Evolutionary conservation across 2,113 vertebrate genomes (phyloP).

Genomic region (Malaclemys terrapin): DNA sequence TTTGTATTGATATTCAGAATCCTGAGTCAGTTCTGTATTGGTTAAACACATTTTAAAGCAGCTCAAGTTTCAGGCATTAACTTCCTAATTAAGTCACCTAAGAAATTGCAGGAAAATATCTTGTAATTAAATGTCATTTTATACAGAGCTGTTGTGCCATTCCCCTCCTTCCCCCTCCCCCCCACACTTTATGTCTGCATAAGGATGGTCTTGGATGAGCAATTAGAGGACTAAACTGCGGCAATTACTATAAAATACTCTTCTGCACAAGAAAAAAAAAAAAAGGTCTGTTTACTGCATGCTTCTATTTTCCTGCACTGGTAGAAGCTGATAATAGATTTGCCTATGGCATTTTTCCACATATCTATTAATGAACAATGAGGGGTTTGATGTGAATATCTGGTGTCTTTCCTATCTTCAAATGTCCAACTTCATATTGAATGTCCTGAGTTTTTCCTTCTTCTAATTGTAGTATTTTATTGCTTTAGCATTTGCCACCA

Average conservation of each 20-base stretch:
- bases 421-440: background rate
- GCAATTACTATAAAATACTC: background rate
- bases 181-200: background rate
- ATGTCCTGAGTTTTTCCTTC: background rate
- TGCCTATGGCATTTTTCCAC: background rate
- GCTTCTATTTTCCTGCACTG: background rate
- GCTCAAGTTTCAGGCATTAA: background rate
- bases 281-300: background rate
- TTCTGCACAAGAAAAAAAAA: background rate
- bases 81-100: background rate
- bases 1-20: background rate
- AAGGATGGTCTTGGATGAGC: background rate
- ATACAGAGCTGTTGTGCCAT: background rate
- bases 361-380: background rate
- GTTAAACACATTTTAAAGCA: background rate
- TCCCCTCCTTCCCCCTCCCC: accelerated
- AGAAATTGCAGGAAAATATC: background rate
- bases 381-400: background rate
- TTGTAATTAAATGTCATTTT: background rate
- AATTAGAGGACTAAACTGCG: background rate
- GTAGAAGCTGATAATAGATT: background rate
- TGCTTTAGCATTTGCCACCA: background rate
- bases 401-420: background rate
- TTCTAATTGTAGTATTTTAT: background rate
- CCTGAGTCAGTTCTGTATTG: background rate